Evolutionary conservation across 2,113 vertebrate genomes (phyloP).

Genomic region (Lethenteron camtschaticum): DNA sequence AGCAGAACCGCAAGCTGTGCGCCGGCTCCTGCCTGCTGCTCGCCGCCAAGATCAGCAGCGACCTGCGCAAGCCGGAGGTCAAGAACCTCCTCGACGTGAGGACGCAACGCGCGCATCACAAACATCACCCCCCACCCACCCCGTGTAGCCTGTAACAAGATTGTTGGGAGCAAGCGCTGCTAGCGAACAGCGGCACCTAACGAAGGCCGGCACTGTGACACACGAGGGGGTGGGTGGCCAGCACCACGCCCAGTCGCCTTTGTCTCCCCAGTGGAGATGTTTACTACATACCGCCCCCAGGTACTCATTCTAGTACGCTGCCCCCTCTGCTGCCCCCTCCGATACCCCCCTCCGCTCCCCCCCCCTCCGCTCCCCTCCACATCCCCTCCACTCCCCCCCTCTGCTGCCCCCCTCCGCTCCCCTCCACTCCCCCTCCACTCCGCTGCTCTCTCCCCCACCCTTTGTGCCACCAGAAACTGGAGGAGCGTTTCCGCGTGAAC

Average conservation of each 20-base stretch:
- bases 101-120: slow-evolving; percentile 8
- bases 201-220: background rate
- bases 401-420: too few relatives aligned
- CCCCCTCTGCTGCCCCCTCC: too few relatives aligned
- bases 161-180: background rate
- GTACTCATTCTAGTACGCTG: too few relatives aligned
- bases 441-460: too few relatives aligned
- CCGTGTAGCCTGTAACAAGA: too few relatives aligned
- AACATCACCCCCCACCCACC: background rate
- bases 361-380: too few relatives aligned
- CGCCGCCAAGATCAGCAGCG: slow-evolving; percentile 91
- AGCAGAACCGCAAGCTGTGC: slow-evolving; percentile 91
- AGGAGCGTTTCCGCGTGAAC: slow-evolving; percentile 77
- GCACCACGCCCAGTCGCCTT: background rate
- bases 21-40: slow-evolving; percentile 70
- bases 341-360: too few relatives aligned
- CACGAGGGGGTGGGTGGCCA: background rate
- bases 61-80: slow-evolving; percentile 73
- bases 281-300: background rate
- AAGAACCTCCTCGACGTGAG: slow-evolving; percentile 88
- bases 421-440: too few relatives aligned
- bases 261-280: background rate
- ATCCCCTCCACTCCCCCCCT: too few relatives aligned
- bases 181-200: background rate
- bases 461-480: slow-evolving; percentile 44